Conservation (phyloP, 2,797 vertebrate species). For the Danio choprae region DNA sequence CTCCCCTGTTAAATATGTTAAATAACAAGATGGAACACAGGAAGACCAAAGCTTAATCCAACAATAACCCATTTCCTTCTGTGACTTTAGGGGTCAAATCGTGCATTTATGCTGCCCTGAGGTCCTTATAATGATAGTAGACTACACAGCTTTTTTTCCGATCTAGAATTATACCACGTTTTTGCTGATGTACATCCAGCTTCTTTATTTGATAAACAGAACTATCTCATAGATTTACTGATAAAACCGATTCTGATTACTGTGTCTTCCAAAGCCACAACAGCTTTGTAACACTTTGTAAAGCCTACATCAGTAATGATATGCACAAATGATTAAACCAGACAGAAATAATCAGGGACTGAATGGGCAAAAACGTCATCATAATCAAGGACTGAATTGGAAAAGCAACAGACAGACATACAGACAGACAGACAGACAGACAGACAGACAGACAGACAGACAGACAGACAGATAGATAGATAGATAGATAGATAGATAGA, state of each 20-base stretch:
- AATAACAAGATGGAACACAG: conserved; percentile 13
- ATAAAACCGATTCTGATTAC: too few species aligned
- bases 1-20: neutral
- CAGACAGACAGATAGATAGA: too few species aligned
- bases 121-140: neutral
- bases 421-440: too few species aligned
- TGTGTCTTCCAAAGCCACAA: neutral
- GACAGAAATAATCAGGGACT: neutral
- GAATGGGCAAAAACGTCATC: too few species aligned
- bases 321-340: neutral
- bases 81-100: neutral
- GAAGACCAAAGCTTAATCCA: neutral
- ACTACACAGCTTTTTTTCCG: neutral
- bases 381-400: too few species aligned
- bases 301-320: neutral
- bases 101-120: neutral
- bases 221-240: neutral
- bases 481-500: neutral
- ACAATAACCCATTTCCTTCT: conserved; percentile 4
- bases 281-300: neutral
- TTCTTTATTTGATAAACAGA: neutral
- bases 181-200: neutral
- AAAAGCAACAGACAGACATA: too few species aligned
- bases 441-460: too few species aligned
- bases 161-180: neutral